Base-by-base conservation (phyloP, 2,888 invertebrate species). In the Eucera pruinosa region DNA sequence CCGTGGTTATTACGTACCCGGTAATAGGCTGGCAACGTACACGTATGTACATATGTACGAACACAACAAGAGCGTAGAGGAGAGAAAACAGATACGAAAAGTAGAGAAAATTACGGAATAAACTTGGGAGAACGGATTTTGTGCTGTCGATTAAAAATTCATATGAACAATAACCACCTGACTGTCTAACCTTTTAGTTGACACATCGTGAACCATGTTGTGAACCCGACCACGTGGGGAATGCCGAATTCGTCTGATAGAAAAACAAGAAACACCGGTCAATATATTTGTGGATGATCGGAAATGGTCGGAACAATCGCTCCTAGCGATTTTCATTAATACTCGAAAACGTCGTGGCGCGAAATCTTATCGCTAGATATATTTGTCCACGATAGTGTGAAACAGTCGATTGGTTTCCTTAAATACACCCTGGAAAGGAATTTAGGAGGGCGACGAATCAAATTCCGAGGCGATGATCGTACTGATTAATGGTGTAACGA, bases 191-290 rank as follows among this genome's bases (percentile, higher is more conserved):
- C 93, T 94, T 94, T 93, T 84, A 90, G 91, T 81, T 91, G 93
- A 89, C 93, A 93, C 92, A 93, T 92, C 81, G 93, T 92, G 90
- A 93, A 93, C 94, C 94, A 94, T 84, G 94, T 93, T 62, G 93
- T 94, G 90, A 94, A 93, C 90, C 93, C 93, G 89, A 93, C 93
- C 87, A 93, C 92, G 86, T 90, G 93, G 86, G 88, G 91, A 90
- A 92, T 91, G 83, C 87, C 87, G 85, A 91, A 89, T 82, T 91
- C 91, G 85, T 89, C 91, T 92, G 87, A 82, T 77, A 78, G 65
- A 82, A 78, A 75, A 71, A 84, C 52, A 83, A 84, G 74, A 78
- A 75, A 81, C 39, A 55, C 45, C 7, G 15, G 54, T 70, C 2
- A 62, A 67, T 69, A 18, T n/a, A 11, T 20, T 2, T 30, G 25